Evolutionary conservation across 2,113 vertebrate genomes (phyloP), one percentile per base, ranked within the genome.

Genomic region (Brachypodius melanocephalos): DNA sequence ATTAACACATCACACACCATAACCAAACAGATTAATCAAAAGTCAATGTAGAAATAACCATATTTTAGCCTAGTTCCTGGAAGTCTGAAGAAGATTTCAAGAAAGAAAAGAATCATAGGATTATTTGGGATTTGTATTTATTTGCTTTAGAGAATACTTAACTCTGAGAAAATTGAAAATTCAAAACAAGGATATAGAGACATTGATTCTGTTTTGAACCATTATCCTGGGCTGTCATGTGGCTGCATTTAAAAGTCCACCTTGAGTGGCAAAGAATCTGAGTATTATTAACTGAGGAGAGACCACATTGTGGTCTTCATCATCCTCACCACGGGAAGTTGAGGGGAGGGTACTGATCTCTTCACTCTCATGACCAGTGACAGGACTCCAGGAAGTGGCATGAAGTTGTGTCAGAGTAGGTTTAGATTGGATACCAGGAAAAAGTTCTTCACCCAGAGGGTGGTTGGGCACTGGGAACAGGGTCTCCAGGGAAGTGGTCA

Each of bases 371-470:
- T 59, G 32, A 43, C 9, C 32, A 21, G 21, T 24, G 67, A 32
- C 21, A 36, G 16, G 12, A 45, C 16, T n/a, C 0, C 0, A 45
- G 28, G 45, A 51, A 51, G 43, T 15, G 14, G 4, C 14, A 24
- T n/a, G 36, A 45, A 16, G 1, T 8, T 51, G 15, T 28, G 13
- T 11, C 3, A 10, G 51, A 24, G 7, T 2, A 45, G 42, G 15
- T 36, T 71, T n/a, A 14, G 10, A 4, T 5, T 73, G 17, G 13
- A 51, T 66, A 45, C 14, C 2, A 73, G 32, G 28, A 38, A 25
- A 14, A 51, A 1, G 5, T 29, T 51, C 11, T 24, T 73, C 28
- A 38, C 5, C 5, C 16, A 20, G 32, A 51, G 15, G 7, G 7
- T 17, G 5, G 3, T 2, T 58, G 12, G 3, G 6, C 6, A 7